Evolutionary conservation across 2,113 vertebrate genomes (phyloP).

Genomic region (Ramphastos sulfuratus): DNA sequence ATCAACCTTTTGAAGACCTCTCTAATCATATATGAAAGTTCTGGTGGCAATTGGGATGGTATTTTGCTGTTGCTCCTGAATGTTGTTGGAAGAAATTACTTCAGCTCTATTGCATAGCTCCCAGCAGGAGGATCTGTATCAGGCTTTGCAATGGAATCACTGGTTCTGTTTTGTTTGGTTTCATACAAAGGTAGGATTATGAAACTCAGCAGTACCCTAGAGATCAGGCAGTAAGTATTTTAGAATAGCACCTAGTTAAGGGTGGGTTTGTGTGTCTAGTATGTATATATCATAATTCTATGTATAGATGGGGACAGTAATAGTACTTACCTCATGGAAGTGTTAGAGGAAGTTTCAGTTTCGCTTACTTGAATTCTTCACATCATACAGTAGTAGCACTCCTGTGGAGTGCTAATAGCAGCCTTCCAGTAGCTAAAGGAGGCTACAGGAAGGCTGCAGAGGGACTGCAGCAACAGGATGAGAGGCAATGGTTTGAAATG

Average conservation of each 20-base stretch:
- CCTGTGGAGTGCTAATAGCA: too few species aligned
- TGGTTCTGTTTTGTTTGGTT: background rate
- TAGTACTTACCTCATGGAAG: background rate
- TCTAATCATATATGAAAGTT: background rate
- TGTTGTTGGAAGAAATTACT: background rate
- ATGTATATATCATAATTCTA: background rate
- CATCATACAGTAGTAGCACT: too few species aligned
- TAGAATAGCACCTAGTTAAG: background rate
- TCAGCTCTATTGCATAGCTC: background rate
- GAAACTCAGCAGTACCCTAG: background rate
- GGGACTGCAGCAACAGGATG: too few species aligned
- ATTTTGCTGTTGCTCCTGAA: background rate
- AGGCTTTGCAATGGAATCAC: background rate
- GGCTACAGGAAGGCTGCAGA: too few species aligned
- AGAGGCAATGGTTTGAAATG: too few species aligned
- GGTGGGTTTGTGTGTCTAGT: background rate
- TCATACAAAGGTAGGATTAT: background rate
- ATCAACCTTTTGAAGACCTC: background rate
- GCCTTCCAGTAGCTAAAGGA: too few species aligned
- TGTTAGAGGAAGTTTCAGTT: too few species aligned
- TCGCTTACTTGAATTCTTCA: too few species aligned
- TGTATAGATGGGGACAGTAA: background rate
- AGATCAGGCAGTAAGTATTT: background rate
- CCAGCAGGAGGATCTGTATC: accelerated
- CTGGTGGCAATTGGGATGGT: background rate